phyloP scores from a whole-genome alignment of 2,113 vertebrate genomes.

The Albula glossodonta region DNA sequence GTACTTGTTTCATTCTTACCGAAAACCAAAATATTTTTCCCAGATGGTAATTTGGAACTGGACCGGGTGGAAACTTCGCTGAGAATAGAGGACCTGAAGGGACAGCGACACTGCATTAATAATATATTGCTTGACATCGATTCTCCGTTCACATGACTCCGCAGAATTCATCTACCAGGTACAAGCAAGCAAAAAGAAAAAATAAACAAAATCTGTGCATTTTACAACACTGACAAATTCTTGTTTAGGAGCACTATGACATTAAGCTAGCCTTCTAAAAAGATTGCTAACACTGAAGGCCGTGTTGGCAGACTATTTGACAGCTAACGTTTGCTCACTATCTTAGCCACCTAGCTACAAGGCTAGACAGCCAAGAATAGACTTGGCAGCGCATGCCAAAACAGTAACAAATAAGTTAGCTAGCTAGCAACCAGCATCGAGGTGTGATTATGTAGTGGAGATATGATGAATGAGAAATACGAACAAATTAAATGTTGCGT shows the following conservation, averaged over 20 bases:
- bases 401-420: neutral
- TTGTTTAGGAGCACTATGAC: neutral
- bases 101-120: slow-evolving; percentile 10
- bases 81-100: slow-evolving; percentile 87
- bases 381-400: neutral
- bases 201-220: neutral
- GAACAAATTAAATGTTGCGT: neutral
- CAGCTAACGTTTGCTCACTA: neutral
- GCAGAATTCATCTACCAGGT: neutral
- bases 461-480: neutral
- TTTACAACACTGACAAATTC: neutral
- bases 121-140: neutral
- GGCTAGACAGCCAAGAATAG: neutral
- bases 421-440: neutral
- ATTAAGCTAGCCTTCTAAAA: neutral
- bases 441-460: neutral
- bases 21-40: slow-evolving; percentile 94
- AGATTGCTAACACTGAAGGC: neutral
- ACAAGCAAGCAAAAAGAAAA: slow-evolving; percentile 16
- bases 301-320: neutral
- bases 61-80: slow-evolving; percentile 95
- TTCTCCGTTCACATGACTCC: slow-evolving; percentile 12
- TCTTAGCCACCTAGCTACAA: neutral
- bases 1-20: slow-evolving; percentile 74
- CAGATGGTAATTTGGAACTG: slow-evolving; percentile 88